These are phyloP conservation scores for Cephus rjabovi DNA, from an alignment of 2,888 invertebrate genomes.

Conservation along the genomic window DNA sequence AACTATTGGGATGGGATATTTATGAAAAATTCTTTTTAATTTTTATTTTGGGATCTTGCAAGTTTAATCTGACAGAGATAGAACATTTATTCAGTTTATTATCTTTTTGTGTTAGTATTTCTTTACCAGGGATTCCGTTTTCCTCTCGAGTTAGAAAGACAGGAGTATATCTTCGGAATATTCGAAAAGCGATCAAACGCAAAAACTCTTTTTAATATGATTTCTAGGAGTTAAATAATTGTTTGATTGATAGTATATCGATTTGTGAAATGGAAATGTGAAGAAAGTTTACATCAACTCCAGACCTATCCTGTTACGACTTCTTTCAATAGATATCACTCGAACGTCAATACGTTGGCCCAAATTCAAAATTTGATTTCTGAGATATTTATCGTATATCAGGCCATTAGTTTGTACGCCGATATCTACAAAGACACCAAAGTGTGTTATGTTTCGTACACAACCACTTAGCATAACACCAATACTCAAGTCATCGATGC, in stretches of 20 bases:
- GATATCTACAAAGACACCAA: constrained; percentile 92
- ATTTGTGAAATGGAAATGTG: neutral
- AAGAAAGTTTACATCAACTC: constrained; percentile 29
- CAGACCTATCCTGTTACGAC: constrained; percentile 71
- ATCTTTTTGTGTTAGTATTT: neutral
- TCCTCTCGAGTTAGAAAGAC: neutral
- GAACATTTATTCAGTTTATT: neutral
- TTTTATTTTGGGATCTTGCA: neutral
- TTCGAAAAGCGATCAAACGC: neutral
- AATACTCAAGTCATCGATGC: constrained; percentile 74
- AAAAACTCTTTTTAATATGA: neutral
- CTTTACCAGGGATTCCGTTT: neutral
- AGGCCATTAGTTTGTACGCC: constrained; percentile 80
- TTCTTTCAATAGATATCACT: constrained; percentile 72
- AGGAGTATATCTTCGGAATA: neutral
- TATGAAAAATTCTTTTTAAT: neutral
- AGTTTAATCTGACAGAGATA: neutral
- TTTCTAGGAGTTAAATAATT: neutral
- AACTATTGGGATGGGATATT: neutral
- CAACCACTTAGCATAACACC: constrained; percentile 80
- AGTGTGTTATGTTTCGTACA: constrained; percentile 87
- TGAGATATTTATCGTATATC: constrained; percentile 75
- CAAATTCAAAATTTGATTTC: constrained; percentile 70
- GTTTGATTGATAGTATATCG: neutral
- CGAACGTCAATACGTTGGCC: constrained; percentile 79